Conservation (phyloP, 2,113 vertebrate species). For the Erpornis zantholeuca region DNA sequence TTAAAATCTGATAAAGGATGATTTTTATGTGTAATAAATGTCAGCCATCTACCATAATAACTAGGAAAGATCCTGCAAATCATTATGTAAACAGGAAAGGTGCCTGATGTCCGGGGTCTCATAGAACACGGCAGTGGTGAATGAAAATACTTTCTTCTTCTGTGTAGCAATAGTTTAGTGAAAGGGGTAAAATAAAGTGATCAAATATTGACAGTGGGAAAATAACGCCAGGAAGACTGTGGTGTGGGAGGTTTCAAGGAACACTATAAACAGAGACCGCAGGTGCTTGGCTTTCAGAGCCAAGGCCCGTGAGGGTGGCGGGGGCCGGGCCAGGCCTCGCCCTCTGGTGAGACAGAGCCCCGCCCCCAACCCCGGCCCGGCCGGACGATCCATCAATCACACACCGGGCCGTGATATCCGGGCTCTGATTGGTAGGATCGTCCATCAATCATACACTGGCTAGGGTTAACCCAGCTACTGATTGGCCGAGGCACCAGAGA, state of each 20-base stretch:
- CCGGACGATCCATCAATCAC: background rate
- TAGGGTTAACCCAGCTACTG: fast-evolving
- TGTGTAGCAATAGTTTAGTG: no score
- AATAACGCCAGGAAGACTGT: background rate
- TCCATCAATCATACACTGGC: background rate
- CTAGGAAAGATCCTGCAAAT: background rate
- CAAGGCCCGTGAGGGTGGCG: fast-evolving
- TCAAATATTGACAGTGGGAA: background rate
- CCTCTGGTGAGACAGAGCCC: no score
- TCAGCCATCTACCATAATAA: background rate
- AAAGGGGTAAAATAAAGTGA: background rate
- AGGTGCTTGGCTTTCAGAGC: fast-evolving
- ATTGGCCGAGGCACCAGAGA: fast-evolving
- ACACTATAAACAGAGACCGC: fast-evolving
- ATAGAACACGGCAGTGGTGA: background rate
- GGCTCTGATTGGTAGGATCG: fast-evolving
- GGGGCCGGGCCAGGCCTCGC: fast-evolving
- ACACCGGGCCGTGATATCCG: fast-evolving
- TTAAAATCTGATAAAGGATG: background rate
- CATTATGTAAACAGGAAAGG: background rate
- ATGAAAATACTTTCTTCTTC: background rate
- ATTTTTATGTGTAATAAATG: fast-evolving
- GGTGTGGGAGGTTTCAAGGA: background rate
- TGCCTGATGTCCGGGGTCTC: background rate
- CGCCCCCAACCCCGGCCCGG: fast-evolving